Base-by-base conservation (phyloP, 2,797 vertebrate species). In the Oceanodroma leucorhoa region DNA sequence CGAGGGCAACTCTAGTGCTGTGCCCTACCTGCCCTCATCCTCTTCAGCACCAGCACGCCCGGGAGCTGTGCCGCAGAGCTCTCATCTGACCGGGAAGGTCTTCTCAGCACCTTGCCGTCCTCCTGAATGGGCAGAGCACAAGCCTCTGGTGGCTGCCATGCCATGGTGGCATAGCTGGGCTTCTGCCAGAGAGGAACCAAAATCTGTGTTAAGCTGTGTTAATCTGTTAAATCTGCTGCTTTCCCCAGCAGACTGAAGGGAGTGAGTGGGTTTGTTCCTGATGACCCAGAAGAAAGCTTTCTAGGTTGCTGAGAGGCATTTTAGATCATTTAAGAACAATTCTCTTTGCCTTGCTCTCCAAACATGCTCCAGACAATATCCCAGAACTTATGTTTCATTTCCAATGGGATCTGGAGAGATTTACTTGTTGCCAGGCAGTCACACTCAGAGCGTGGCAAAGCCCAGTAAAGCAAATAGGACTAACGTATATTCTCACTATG, bases 41-140 rank as follows among this genome's bases (percentile, higher is more conserved):
- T 87, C 17, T 53, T 29, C 60, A 19, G 36, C 1, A 12, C 27
- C 1, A 2, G 38, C 5, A 0, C 0, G 2, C 14, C 6, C 1
- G 6, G 19, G 11, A 70, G 27, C 38, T 38, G n/a, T n/a, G 65
- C 40, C 7, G 3, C 20, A 71, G 61, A 10, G 50, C 61, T 75
- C 32, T 61, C 29, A 18, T 6, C 32, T 12, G 41, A 24, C 24
- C 1, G 1, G 24, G n/a, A 34, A 32, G 45, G 23, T 27, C 38
- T 54, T 58, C 15, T 40, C 70, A 87, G 23, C 36, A 21, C 51
- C 62, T 60, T 38, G 34, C 57, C 12, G 3, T 41, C 45, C 48
- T 38, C 11, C 48, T 70, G 9, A 30, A 11, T 0, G 8, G 10
- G 22, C 58, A 85, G 51, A 48, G 15, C 58, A 38, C 23, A 10